A percentile compares a stretch with the other conserved stretches of the same genome.
Conservation (phyloP, 2,797 vertebrate genomes). For the Sitta carolinensis region DNA sequence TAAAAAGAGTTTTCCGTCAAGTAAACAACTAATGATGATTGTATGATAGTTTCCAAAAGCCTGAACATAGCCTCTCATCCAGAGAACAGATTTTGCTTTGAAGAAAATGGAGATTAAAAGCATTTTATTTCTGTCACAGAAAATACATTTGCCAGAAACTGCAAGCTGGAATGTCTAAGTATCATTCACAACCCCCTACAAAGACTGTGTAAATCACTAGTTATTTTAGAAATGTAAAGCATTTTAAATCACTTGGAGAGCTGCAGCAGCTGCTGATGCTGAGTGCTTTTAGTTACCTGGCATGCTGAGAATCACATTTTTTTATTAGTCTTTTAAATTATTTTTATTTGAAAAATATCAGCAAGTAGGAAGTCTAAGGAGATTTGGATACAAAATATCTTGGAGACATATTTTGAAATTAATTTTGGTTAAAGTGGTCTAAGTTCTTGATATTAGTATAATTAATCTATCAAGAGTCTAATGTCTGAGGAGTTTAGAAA, state of each 20-base stretch:
- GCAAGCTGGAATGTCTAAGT: background rate
- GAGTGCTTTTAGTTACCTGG: background rate
- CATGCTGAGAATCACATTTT: background rate
- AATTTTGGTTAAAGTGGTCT: background rate
- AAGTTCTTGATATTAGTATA: background rate
- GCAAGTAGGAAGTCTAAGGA: background rate
- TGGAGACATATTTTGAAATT: background rate
- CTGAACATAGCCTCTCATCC: background rate
- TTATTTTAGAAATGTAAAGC: background rate
- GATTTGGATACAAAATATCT: background rate
- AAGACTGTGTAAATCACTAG: background rate
- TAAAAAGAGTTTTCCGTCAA: constrained; percentile 16
- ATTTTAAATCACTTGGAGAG: background rate
- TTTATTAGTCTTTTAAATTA: background rate
- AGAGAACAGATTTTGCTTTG: background rate
- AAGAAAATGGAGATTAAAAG: background rate
- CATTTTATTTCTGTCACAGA: constrained; percentile 7
- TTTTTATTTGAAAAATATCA: background rate
- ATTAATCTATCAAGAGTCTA: background rate
- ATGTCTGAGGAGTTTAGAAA: background rate
- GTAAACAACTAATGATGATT: background rate
- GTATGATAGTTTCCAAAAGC: background rate
- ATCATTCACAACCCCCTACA: background rate
- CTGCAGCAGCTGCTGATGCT: background rate
- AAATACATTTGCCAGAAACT: background rate